Percentiles rank a stretch among this genome's conserved stretches.
Evolutionary conservation across 2,888 invertebrate genomes (phyloP).

Genomic region (Halictus quadricinctus): DNA sequence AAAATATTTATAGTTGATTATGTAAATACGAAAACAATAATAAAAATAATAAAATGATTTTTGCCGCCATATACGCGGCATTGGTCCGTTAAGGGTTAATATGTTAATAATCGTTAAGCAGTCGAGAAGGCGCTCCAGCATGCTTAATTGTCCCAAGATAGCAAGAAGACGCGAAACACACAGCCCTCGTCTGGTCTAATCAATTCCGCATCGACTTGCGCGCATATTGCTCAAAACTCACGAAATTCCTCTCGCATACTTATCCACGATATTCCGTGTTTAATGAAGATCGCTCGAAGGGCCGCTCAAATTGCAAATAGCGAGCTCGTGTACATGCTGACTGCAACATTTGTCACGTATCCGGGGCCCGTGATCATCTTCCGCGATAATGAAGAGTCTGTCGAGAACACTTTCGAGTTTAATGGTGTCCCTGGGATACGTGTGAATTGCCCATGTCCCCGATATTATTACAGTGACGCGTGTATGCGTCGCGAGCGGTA

Average conservation of each 20-base stretch:
- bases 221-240: background rate
- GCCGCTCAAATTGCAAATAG: conserved; percentile 20
- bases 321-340: background rate
- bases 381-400: conserved; percentile 16
- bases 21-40: too few species aligned
- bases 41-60: too few species aligned
- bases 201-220: background rate
- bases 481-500: background rate
- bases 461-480: background rate
- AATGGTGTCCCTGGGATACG: conserved; percentile 7
- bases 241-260: background rate
- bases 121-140: too few species aligned
- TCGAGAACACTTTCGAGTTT: conserved; percentile 16
- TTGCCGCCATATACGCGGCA: too few species aligned
- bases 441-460: background rate
- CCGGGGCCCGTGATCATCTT: conserved; percentile 19
- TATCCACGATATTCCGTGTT: background rate
- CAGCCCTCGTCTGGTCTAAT: background rate
- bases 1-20: too few species aligned
- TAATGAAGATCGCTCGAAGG: conserved; percentile 15
- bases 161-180: background rate
- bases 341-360: conserved; percentile 29
- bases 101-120: too few species aligned
- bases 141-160: background rate
- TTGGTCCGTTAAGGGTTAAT: too few species aligned